phyloP scores from a whole-genome alignment of 2,113 vertebrate species.

The Pyxicephalus adspersus region DNA sequence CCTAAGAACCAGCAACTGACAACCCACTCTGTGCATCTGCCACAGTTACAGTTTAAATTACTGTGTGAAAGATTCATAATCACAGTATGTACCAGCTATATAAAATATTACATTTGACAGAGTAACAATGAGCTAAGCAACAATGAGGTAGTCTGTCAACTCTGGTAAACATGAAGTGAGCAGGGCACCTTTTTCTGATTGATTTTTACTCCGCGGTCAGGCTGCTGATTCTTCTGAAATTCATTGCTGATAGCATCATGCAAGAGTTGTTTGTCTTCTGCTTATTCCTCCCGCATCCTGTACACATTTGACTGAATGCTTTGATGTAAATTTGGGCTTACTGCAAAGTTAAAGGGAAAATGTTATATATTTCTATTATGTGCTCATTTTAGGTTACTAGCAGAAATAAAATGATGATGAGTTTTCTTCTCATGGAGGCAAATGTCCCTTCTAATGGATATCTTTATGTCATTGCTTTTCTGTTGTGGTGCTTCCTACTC shows the following conservation, averaged over 20 bases:
- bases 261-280: constrained; percentile 9
- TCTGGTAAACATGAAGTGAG: neutral
- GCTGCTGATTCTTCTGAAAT: neutral
- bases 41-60: no score
- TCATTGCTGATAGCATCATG: neutral
- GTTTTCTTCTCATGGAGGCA: no score
- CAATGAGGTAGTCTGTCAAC: constrained; percentile 21
- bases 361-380: no score
- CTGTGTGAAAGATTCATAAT: constrained; percentile 1
- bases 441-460: no score
- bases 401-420: no score
- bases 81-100: neutral
- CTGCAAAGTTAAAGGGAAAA: no score
- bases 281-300: neutral
- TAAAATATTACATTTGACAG: constrained; percentile 27
- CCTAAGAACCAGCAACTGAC: no score
- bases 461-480: no score
- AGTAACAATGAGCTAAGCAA: constrained; percentile 18
- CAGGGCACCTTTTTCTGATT: neutral
- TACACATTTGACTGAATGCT: neutral
- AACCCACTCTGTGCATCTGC: no score
- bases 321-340: no score
- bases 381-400: no score
- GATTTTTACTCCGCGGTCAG: neutral
- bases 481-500: no score